A percentile compares a stretch with the other conserved stretches of the same genome.
These are phyloP conservation scores for Oreamnos americanus DNA, from an alignment of 2,113 vertebrate species.

Conservation along the genomic window DNA sequence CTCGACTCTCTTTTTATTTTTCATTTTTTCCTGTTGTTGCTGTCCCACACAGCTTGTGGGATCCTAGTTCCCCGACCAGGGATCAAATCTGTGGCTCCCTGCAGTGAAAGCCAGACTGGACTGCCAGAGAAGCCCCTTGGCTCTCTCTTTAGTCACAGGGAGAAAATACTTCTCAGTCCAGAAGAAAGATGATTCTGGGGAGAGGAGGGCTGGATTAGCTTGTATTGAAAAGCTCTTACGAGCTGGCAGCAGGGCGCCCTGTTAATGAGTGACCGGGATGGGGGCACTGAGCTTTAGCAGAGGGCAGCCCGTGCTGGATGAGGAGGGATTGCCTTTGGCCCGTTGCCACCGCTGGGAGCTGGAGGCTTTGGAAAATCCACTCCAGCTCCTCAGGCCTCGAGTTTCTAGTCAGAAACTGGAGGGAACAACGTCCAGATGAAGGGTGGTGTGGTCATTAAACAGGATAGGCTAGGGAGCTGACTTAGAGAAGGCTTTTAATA, in stretches of 20 bases:
- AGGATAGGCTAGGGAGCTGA: neutral
- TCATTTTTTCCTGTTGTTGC: neutral
- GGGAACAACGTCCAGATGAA: accelerated
- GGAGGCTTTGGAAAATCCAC: neutral
- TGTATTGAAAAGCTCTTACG: neutral
- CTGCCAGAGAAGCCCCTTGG: neutral
- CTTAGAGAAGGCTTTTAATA: neutral
- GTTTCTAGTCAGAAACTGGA: neutral
- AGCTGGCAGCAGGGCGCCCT: neutral
- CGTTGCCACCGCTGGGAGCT: neutral
- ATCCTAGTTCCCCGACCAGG: neutral
- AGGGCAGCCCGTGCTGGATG: neutral
- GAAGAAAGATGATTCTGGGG: neutral
- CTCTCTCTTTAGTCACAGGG: neutral
- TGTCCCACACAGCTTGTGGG: neutral
- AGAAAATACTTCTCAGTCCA: neutral
- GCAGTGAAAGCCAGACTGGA: neutral
- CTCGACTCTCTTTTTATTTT: neutral
- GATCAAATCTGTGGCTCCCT: neutral
- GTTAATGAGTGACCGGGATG: accelerated
- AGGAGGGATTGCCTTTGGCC: neutral
- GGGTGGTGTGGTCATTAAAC: neutral
- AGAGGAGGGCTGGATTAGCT: neutral
- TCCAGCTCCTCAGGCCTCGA: neutral
- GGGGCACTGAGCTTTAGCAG: neutral